Evolutionary conservation across 2,113 vertebrate genomes (phyloP), one percentile per base, ranked within the genome.

Genomic region (Takifugu flavidus): DNA sequence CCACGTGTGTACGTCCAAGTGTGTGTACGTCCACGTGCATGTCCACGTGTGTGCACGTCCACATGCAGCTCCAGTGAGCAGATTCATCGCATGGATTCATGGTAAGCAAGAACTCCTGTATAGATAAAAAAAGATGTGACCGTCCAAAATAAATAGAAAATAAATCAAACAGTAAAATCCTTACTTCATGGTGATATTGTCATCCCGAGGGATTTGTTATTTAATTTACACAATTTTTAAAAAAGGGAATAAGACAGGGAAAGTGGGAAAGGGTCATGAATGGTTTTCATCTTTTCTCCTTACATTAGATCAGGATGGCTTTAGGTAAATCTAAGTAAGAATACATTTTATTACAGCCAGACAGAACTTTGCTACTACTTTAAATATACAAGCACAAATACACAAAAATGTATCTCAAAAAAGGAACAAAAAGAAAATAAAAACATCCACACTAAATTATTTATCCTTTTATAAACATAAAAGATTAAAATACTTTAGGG

Each of bases 341-440:
- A 90, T 92, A 92, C 90, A 91, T 91, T 89, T 91, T 89, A 91
- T 91, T 92, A 92, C 91, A 92, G 91, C 90, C 90, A 91, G 90
- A 92, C 91, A 91, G 86, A 92, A 91, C 89, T 90, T 91, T 47
- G 90, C 90, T 92, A 92, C 91, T 92, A 92, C 91, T 89, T 92
- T 91, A 91, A 92, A 92, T 92, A 92, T 92, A 92, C 91, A 92
- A 92, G 91, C 91, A 92, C 90, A 92, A 92, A 89, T 92, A 91
- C 91, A 92, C 91, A 87, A 86, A 89, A 90, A 83, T 64, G 80
- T 79, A 83, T 81, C 68, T 82, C 68, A 54, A 70, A 88, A 87
- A 71, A 83, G 84, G 82, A 67, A 65, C 70, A 86, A 83, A 89
- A 86, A 88, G 74, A 82, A 90, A 89, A 86, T 85, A 89, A 90